Conservation (phyloP, 2,113 vertebrate species). For the Dromaius novaehollandiae region DNA sequence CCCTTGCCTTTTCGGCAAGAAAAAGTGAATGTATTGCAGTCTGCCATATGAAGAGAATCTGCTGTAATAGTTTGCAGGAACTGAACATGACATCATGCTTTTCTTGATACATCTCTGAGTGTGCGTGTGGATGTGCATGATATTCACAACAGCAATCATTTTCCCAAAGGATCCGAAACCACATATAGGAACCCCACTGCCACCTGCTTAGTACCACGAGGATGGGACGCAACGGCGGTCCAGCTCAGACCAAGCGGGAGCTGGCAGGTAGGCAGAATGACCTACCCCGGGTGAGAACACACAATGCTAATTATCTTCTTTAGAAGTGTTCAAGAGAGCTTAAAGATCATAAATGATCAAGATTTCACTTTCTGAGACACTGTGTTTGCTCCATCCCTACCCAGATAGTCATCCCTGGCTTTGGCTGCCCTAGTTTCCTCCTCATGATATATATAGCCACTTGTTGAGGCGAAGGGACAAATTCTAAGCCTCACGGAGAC, state of each 20-base stretch:
- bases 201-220: neutral
- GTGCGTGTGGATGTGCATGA: fast-evolving
- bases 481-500: neutral
- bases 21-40: neutral
- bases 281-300: neutral
- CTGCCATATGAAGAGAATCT: neutral
- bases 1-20: neutral
- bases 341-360: neutral
- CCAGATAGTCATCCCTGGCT: neutral
- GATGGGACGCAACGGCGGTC: neutral
- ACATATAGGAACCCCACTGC: fast-evolving
- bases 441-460: neutral
- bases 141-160: neutral
- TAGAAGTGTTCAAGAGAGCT: neutral
- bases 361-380: neutral
- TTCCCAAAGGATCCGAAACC: neutral
- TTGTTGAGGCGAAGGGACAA: neutral
- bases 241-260: neutral
- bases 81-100: neutral
- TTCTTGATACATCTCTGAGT: neutral
- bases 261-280: neutral
- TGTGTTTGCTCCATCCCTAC: neutral
- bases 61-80: neutral
- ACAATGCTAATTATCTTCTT: neutral
- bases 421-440: neutral